phyloP scores from a whole-genome alignment of 2,113 vertebrate species.

The Colistium nudipinnis region DNA sequence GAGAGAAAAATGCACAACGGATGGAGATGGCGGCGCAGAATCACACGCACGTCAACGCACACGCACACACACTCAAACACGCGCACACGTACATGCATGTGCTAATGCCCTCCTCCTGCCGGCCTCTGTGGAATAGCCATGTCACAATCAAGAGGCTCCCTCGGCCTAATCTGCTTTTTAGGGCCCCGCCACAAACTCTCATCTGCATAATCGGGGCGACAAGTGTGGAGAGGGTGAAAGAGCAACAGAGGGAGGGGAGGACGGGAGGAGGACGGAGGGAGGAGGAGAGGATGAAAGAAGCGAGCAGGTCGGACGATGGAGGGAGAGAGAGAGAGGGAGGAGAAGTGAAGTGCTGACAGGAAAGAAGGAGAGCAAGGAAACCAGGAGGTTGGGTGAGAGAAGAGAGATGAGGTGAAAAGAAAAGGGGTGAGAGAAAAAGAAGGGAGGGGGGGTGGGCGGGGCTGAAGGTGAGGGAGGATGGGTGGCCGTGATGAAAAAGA shows the following conservation, averaged over 20 bases:
- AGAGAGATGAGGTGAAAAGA: conserved; percentile 13
- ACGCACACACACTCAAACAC: conserved; percentile 13
- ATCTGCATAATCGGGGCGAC: conserved; percentile 93
- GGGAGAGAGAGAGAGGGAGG: conserved; percentile 2
- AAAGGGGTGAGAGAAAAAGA: background rate
- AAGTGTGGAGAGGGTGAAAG: conserved; percentile 85
- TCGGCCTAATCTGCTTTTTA: conserved; percentile 84
- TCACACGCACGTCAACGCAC: conserved; percentile 11
- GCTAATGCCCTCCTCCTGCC: conserved; percentile 64
- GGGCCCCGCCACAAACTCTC: conserved; percentile 78
- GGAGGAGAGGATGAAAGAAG: conserved; percentile 2
- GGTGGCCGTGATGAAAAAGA: conserved; percentile 10
- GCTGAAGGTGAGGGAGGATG: background rate
- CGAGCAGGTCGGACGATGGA: conserved; percentile 1
- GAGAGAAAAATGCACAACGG: conserved; percentile 29
- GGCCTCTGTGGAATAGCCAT: conserved; percentile 80
- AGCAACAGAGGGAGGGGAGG: conserved; percentile 42
- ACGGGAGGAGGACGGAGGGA: conserved; percentile 11
- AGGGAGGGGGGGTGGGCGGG: background rate
- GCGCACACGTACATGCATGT: conserved; percentile 26
- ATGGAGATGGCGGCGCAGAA: conserved; percentile 12
- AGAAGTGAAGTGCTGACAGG: background rate
- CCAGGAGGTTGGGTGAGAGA: background rate
- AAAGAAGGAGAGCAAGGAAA: background rate
- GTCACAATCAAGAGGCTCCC: conserved; percentile 82